Conservation (phyloP, 2,888 invertebrate species). For the Ornithoptera alexandrae region DNA sequence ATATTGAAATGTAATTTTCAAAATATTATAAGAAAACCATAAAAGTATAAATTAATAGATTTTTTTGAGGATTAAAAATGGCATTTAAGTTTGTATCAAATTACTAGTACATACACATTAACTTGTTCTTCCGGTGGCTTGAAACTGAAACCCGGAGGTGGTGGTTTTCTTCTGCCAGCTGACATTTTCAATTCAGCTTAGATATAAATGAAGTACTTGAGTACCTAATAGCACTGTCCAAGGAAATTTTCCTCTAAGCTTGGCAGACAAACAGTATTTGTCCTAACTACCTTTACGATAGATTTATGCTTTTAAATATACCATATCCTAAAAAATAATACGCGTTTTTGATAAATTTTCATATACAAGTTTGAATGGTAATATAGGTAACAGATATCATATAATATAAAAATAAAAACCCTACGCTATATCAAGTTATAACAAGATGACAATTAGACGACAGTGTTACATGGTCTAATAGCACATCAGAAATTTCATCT, state of each 20-base stretch:
- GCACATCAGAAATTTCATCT: background rate
- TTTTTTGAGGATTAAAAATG: conserved; percentile 4
- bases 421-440: conserved; percentile 5
- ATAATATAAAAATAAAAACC: conserved; percentile 23
- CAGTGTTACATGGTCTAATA: conserved; percentile 51
- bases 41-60: background rate
- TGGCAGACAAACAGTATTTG: conserved; percentile 78
- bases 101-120: conserved; percentile 55
- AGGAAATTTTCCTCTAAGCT: conserved; percentile 26
- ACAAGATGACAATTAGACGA: conserved; percentile 21
- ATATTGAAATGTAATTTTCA: background rate
- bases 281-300: conserved; percentile 42
- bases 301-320: conserved; percentile 5
- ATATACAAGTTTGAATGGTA: background rate
- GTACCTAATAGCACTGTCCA: conserved; percentile 6
- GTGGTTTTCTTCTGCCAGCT: conserved; percentile 55
- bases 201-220: conserved; percentile 22
- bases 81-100: conserved; percentile 7
- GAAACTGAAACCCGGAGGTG: conserved; percentile 59
- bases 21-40: too few relatives aligned
- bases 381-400: conserved; percentile 11
- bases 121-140: conserved; percentile 61
- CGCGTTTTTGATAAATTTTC: conserved; percentile 1
- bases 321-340: conserved; percentile 8
- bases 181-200: conserved; percentile 52